phyloP scores from a whole-genome alignment of 2,888 invertebrate genomes.

The Ctenicera cuprea region DNA sequence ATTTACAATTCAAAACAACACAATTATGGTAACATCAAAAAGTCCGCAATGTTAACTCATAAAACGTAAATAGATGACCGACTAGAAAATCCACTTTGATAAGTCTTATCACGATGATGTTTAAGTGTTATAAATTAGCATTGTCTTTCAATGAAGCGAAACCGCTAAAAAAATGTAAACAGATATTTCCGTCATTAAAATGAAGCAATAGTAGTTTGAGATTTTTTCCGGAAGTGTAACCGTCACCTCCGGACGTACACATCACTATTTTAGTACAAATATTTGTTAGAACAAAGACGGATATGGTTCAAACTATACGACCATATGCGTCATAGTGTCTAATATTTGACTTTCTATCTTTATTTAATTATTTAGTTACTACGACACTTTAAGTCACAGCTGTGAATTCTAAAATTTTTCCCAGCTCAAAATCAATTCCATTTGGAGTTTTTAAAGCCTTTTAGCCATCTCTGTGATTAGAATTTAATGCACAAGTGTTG shows the following conservation, averaged over 20 bases:
- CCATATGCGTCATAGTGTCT: slow-evolving; percentile 35
- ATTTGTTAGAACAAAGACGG: slow-evolving; percentile 49
- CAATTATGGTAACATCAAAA: background rate
- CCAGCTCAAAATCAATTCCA: background rate
- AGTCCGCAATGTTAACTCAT: background rate
- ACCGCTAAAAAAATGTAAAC: slow-evolving; percentile 35
- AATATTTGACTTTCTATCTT: slow-evolving; percentile 42
- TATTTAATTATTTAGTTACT: slow-evolving; percentile 22
- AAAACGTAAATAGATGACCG: slow-evolving; percentile 19
- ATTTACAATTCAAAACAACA: background rate
- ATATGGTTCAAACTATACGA: slow-evolving; percentile 25
- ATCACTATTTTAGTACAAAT: slow-evolving; percentile 46
- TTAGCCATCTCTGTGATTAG: slow-evolving; percentile 10
- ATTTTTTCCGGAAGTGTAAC: slow-evolving; percentile 44
- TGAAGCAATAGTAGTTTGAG: slow-evolving; percentile 32
- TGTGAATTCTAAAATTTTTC: background rate
- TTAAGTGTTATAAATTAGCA: slow-evolving; percentile 3
- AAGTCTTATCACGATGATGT: slow-evolving; percentile 25
- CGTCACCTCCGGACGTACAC: slow-evolving; percentile 48
- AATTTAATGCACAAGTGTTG: slow-evolving; percentile 32
- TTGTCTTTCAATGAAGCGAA: background rate
- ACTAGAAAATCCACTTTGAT: slow-evolving; percentile 34
- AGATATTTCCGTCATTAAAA: slow-evolving; percentile 36
- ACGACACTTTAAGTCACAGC: slow-evolving; percentile 8
- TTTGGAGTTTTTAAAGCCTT: background rate